These are phyloP conservation scores for Urosaurus nigricauda DNA, from an alignment of 2,797 vertebrate species.

Conservation along the genomic window DNA sequence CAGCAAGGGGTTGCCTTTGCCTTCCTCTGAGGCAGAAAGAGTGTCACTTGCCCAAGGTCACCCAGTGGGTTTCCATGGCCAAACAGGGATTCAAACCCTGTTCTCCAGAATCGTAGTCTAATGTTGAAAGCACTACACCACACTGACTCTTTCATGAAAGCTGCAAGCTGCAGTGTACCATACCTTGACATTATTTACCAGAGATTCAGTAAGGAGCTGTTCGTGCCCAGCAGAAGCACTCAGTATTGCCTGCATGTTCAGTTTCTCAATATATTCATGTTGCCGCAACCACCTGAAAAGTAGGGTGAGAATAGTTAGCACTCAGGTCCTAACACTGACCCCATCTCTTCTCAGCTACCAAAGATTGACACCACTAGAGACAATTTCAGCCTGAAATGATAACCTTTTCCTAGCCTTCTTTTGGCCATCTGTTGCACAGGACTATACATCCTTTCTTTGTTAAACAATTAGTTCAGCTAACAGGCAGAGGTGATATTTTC, in stretches of 20 bases:
- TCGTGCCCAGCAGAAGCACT: slow-evolving; percentile 84
- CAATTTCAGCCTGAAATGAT: neutral
- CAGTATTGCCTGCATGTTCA: slow-evolving; percentile 95
- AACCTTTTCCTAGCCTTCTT: neutral
- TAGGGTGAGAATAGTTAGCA: neutral
- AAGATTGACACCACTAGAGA: neutral
- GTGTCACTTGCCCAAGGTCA: no score
- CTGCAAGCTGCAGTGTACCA: no score
- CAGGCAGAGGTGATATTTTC: neutral
- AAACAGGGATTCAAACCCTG: no score
- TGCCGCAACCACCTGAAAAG: slow-evolving; percentile 90
- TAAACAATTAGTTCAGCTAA: neutral
- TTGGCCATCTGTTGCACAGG: neutral
- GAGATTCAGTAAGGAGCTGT: slow-evolving; percentile 90
- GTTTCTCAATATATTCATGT: slow-evolving; percentile 91
- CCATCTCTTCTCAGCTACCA: neutral
- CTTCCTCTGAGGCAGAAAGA: no score
- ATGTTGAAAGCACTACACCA: no score
- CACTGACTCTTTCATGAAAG: no score
- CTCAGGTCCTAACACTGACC: neutral
- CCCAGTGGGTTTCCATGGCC: no score
- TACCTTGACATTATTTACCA: slow-evolving; percentile 91
- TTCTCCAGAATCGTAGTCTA: no score
- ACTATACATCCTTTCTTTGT: neutral
- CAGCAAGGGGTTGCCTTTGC: no score